Evolutionary conservation across 2,797 vertebrate genomes (phyloP).

Genomic region (Acrossocheilus fasciatus): DNA sequence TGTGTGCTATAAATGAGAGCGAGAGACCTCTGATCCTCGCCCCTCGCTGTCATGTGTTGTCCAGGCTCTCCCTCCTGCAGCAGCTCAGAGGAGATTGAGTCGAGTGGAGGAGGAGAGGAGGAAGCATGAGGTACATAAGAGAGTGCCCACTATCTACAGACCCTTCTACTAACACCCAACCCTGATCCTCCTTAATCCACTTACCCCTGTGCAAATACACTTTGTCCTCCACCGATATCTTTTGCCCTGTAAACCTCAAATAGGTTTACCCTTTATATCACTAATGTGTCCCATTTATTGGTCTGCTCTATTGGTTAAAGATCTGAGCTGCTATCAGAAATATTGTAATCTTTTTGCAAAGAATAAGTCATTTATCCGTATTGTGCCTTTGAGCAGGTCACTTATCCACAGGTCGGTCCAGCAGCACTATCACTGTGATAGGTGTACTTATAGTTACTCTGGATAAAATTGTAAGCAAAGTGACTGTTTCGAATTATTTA

Average conservation of each 20-base stretch:
- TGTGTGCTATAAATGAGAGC: conserved; percentile 51
- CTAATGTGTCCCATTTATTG: not conserved
- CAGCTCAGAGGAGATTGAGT: conserved; percentile 85
- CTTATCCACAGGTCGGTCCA: not conserved
- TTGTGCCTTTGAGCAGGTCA: not conserved
- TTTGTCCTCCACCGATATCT: not conserved
- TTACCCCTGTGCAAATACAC: not conserved
- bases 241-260: not conserved
- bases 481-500: not conserved
- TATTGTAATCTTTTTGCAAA: not conserved
- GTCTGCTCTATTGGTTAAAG: not conserved
- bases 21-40: conserved; percentile 77
- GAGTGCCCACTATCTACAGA: conserved; percentile 60
- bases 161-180: conserved; percentile 52
- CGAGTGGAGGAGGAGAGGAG: conserved; percentile 89
- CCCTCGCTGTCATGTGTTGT: conserved; percentile 84
- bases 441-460: not conserved
- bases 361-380: not conserved
- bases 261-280: not conserved
- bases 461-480: not conserved
- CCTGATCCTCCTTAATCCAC: conserved; percentile 55
- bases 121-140: conserved; percentile 88
- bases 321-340: not conserved
- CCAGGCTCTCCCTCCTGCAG: conserved; percentile 83
- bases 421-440: not conserved